phyloP scores from a whole-genome alignment of 2,888 invertebrate species.

The Arrhopalites spinosus region DNA sequence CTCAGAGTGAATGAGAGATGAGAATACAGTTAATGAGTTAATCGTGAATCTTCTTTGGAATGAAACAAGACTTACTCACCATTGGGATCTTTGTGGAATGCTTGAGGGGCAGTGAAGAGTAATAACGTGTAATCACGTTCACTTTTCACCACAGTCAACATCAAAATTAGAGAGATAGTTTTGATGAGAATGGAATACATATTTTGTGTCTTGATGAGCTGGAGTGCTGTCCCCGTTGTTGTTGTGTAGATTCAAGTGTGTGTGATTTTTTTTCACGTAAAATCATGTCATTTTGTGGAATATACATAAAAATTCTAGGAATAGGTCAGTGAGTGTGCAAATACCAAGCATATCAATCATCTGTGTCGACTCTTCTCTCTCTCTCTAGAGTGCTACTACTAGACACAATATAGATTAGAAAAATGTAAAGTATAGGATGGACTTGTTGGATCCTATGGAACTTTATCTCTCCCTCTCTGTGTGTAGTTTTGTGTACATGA shows the following conservation, averaged over 20 bases:
- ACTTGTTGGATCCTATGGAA: neutral
- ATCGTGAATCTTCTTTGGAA: too few species aligned
- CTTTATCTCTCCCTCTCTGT: neutral
- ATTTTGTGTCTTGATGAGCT: neutral
- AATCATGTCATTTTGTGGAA: neutral
- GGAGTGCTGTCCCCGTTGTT: neutral
- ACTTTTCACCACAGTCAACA: too few species aligned
- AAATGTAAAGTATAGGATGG: too few species aligned
- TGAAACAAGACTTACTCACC: too few species aligned
- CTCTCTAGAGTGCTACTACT: neutral
- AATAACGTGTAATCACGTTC: too few species aligned
- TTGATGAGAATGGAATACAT: too few species aligned
- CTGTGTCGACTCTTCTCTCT: neutral
- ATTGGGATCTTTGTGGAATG: too few species aligned
- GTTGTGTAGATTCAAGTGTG: neutral
- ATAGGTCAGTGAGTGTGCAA: slow-evolving; percentile 27
- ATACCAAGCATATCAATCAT: slow-evolving; percentile 22
- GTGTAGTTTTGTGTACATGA: neutral
- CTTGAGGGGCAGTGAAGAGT: too few species aligned
- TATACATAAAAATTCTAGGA: slow-evolving; percentile 10
- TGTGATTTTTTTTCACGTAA: too few species aligned
- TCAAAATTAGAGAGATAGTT: too few species aligned
- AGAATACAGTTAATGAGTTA: too few species aligned
- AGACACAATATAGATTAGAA: neutral
- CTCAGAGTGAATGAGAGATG: too few species aligned